Percentiles rank a stretch among this genome's conserved stretches.
These are phyloP conservation scores for Parnassius apollo DNA, from an alignment of 2,888 invertebrate genomes.

Conservation along the genomic window DNA sequence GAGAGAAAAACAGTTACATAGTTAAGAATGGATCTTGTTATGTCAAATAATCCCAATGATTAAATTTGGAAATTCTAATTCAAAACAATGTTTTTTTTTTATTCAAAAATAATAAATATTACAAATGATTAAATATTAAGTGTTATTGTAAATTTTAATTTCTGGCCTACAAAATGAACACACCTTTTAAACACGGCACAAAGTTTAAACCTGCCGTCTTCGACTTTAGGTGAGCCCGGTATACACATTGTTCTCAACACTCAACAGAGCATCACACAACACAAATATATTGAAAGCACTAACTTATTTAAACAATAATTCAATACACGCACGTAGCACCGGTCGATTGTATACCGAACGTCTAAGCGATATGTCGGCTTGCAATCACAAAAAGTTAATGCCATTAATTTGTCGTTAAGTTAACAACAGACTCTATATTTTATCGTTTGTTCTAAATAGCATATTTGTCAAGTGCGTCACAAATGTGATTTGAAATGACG, in stretches of 20 bases:
- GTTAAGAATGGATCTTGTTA: too few species aligned
- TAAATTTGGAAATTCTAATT: too few species aligned
- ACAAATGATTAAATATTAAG: too few species aligned
- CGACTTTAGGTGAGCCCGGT: slow-evolving; percentile 39
- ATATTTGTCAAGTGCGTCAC: slow-evolving; percentile 59
- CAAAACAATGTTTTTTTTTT: too few species aligned
- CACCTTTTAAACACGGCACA: slow-evolving; percentile 58
- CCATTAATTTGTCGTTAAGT: slow-evolving; percentile 69
- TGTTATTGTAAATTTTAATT: too few species aligned
- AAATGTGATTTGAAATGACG: slow-evolving; percentile 48
- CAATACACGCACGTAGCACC: slow-evolving; percentile 32
- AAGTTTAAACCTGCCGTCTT: slow-evolving; percentile 39
- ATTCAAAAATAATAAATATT: too few species aligned
- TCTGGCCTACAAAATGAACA: neutral
- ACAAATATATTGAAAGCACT: slow-evolving; percentile 17
- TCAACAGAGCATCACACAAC: slow-evolving; percentile 27
- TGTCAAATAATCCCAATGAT: too few species aligned
- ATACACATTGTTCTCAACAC: slow-evolving; percentile 54
- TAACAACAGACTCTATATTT: slow-evolving; percentile 38
- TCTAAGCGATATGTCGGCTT: slow-evolving; percentile 43
- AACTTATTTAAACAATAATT: neutral
- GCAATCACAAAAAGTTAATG: slow-evolving; percentile 48
- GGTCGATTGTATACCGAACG: slow-evolving; percentile 41
- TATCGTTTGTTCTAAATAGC: slow-evolving; percentile 62
- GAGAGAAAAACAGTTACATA: too few species aligned